Evolutionary conservation across 2,113 vertebrate genomes (phyloP).

Genomic region (Hylia prasina): DNA sequence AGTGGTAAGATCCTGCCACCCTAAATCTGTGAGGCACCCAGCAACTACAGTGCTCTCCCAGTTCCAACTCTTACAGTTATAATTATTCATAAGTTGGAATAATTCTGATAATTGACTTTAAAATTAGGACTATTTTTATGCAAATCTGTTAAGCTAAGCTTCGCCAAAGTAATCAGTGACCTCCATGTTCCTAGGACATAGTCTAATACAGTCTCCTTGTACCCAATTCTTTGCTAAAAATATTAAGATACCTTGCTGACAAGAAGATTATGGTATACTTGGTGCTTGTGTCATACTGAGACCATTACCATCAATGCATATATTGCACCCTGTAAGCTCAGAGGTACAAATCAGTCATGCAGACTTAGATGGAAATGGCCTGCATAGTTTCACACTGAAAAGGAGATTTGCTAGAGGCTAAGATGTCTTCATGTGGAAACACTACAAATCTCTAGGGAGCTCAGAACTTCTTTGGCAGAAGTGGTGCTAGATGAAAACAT

Average conservation of each 20-base stretch:
- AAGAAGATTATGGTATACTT: background rate
- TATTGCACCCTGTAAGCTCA: background rate
- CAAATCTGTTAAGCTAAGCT: background rate
- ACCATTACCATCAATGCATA: background rate
- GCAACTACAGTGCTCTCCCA: background rate
- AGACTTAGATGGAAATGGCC: background rate
- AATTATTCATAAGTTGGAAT: background rate
- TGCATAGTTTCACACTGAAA: background rate
- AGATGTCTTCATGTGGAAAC: background rate
- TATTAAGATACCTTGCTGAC: background rate
- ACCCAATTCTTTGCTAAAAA: background rate
- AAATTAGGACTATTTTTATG: background rate
- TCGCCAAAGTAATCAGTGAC: background rate
- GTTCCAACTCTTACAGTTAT: background rate
- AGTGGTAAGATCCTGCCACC: background rate
- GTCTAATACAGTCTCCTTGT: background rate
- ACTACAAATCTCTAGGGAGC: background rate
- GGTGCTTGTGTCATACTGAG: background rate
- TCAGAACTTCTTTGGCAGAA: background rate
- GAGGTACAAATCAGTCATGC: background rate
- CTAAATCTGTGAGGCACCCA: background rate
- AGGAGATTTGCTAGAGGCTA: background rate
- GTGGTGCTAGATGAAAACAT: background rate
- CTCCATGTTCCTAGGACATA: background rate
- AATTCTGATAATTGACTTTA: background rate